Evolutionary conservation across 37 sponge, comb jelly and placozoan species (phyloP).

Genomic region (Oopsacas minuta): DNA sequence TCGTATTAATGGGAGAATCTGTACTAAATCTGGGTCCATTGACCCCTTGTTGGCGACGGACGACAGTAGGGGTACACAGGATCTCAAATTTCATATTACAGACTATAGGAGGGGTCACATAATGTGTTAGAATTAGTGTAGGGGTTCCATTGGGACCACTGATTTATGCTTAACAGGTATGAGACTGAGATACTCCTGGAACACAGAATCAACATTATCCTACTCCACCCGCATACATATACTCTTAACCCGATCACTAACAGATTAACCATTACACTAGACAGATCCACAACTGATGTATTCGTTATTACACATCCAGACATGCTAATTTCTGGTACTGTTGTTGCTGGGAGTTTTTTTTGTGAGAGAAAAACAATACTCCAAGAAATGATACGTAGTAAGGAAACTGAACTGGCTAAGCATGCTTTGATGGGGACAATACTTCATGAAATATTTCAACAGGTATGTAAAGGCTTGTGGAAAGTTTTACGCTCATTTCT

Average conservation of each 20-base stretch:
- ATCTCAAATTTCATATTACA: too few relatives aligned
- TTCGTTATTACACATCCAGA: not conserved
- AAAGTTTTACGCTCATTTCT: too few relatives aligned
- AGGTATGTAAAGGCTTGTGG: not conserved
- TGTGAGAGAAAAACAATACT: conserved; percentile 1
- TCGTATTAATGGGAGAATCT: too few relatives aligned
- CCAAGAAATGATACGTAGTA: not conserved
- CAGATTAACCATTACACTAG: not conserved
- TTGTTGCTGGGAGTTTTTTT: not conserved
- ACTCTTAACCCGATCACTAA: not conserved
- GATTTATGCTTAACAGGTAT: not conserved
- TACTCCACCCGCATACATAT: not conserved
- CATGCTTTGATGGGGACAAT: not conserved
- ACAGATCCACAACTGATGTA: not conserved
- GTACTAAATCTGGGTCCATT: too few relatives aligned
- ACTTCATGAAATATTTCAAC: not conserved
- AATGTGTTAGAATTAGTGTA: too few relatives aligned
- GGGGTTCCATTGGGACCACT: too few relatives aligned
- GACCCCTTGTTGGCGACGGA: too few relatives aligned
- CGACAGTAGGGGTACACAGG: too few relatives aligned
- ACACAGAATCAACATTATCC: not conserved
- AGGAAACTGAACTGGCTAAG: not conserved
- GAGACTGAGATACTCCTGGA: not conserved
- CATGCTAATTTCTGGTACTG: not conserved
- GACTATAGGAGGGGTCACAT: too few relatives aligned